Conservation (phyloP, 2,888 invertebrate species). For the Lordiphosa fenestrarum region DNA sequence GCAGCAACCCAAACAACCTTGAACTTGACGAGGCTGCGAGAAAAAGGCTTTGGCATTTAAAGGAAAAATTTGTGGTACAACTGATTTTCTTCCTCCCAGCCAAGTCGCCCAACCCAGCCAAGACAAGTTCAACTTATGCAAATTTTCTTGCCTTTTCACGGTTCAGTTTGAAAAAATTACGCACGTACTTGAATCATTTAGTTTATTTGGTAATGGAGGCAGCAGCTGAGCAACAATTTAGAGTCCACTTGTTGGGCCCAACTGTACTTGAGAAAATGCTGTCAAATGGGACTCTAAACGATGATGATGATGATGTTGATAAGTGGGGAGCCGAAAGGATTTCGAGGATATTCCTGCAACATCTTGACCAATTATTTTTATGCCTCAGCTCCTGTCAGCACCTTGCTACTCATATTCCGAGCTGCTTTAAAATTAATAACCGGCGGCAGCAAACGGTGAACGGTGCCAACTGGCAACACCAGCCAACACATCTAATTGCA, state of each 20-base stretch:
- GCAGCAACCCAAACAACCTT: constrained; percentile 51
- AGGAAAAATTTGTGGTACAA: constrained; percentile 32
- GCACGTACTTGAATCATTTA: constrained; percentile 50
- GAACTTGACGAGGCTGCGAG: constrained; percentile 57
- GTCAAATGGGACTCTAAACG: not conserved
- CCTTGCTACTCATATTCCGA: constrained; percentile 13
- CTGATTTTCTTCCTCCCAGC: constrained; percentile 24
- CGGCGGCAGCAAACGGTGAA: constrained; percentile 20
- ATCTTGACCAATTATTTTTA: constrained; percentile 5
- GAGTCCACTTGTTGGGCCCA: constrained; percentile 2
- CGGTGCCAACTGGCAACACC: constrained; percentile 21
- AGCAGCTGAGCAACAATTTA: constrained; percentile 8
- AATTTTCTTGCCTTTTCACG: constrained; percentile 33
- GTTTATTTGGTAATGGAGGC: constrained; percentile 46
- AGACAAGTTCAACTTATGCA: constrained; percentile 39
- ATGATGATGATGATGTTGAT: not conserved
- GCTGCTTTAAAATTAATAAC: constrained; percentile 48
- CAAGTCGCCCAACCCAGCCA: not conserved
- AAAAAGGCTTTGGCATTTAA: constrained; percentile 32
- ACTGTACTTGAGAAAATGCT: constrained; percentile 9
- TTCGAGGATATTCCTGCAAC: no score
- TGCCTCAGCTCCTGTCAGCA: constrained; percentile 1
- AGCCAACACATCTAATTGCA: constrained; percentile 22
- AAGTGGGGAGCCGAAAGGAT: no score
- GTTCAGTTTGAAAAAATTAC: constrained; percentile 30